Conservation (phyloP, 2,888 invertebrate species). For the Drosophila hamatofila region DNA sequence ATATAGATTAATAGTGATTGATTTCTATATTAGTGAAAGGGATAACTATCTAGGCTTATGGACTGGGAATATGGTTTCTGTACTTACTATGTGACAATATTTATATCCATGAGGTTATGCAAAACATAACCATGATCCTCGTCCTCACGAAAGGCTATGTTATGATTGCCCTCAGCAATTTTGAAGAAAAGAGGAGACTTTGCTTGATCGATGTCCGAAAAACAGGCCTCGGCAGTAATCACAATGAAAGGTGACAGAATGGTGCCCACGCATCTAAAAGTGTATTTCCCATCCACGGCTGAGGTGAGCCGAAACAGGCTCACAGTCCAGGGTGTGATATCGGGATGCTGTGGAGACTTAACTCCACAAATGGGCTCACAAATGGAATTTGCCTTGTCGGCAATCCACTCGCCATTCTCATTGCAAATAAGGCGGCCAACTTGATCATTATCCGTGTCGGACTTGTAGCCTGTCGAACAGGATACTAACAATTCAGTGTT, state of each 20-base stretch:
- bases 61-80: no score
- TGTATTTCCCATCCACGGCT: not conserved
- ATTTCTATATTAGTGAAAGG: no score
- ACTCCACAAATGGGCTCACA: conserved; percentile 76
- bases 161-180: conserved; percentile 38
- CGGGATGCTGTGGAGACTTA: conserved; percentile 33
- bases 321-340: conserved; percentile 71
- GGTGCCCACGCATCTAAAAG: conserved; percentile 22
- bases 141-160: not conserved
- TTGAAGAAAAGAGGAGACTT: not conserved
- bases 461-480: conserved; percentile 52
- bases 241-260: conserved; percentile 37
- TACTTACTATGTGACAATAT: conserved; percentile 36
- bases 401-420: conserved; percentile 69
- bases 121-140: conserved; percentile 27
- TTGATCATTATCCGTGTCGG: not conserved
- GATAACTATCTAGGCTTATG: no score
- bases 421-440: conserved; percentile 49
- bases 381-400: conserved; percentile 33
- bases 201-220: not conserved
- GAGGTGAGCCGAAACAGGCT: conserved; percentile 33
- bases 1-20: no score
- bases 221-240: conserved; percentile 20
- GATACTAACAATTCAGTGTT: conserved; percentile 33
- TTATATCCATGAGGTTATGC: conserved; percentile 56